phyloP scores from a whole-genome alignment of 1,140 invertebrate genomes.

The Antheraea pernyi region DNA sequence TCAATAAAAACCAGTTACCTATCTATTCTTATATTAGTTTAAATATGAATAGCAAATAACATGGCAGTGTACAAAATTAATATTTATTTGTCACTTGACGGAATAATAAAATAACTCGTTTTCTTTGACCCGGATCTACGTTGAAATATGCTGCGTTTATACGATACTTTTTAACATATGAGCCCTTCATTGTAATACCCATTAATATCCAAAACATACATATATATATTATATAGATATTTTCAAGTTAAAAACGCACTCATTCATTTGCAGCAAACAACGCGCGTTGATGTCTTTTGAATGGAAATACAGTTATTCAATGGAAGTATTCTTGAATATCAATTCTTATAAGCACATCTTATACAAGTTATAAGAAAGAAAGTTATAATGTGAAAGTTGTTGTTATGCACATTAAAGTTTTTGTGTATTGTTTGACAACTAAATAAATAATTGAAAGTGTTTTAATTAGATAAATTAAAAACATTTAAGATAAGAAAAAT shows the following conservation, averaged over 20 bases:
- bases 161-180: not conserved
- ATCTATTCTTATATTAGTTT: constrained; percentile 2
- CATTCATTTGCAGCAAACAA: constrained; percentile 14
- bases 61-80: constrained; percentile 23
- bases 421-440: too few species aligned
- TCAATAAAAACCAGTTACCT: not conserved
- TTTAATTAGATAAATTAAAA: too few species aligned
- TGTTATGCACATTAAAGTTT: too few species aligned
- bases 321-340: too few species aligned
- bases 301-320: constrained; percentile 13
- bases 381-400: too few species aligned
- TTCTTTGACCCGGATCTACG: constrained; percentile 68
- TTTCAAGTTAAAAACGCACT: too few species aligned
- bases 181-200: not conserved
- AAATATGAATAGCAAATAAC: constrained; percentile 6
- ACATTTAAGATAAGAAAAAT: too few species aligned
- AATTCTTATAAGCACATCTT: too few species aligned
- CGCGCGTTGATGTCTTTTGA: constrained; percentile 65
- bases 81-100: constrained; percentile 30
- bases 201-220: too few species aligned
- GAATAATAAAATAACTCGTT: constrained; percentile 51
- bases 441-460: too few species aligned
- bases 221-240: too few species aligned
- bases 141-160: constrained; percentile 27
- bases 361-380: too few species aligned